phyloP scores from a whole-genome alignment of 2,888 invertebrate species.

The Xanthia togata region DNA sequence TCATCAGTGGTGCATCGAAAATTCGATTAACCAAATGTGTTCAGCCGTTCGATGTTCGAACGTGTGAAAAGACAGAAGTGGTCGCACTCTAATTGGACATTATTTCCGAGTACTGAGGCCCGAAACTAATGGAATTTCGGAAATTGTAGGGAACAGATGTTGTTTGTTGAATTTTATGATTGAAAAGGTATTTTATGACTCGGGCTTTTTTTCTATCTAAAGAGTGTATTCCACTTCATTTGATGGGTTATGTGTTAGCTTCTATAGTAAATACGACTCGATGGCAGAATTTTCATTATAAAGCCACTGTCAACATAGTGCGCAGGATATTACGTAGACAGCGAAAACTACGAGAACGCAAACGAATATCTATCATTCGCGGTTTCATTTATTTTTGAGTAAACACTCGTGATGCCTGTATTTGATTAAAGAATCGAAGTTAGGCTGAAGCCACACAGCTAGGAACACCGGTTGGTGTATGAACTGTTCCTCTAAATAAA shows the following conservation, averaged over 20 bases:
- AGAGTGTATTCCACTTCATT: background rate
- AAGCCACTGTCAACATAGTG: constrained; percentile 19
- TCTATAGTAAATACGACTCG: background rate
- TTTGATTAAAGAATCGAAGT: background rate
- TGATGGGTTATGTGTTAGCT: no score
- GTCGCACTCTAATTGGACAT: constrained; percentile 41
- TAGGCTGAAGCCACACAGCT: background rate
- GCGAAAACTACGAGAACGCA: constrained; percentile 25
- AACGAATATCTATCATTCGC: constrained; percentile 10
- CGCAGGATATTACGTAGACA: constrained; percentile 53
- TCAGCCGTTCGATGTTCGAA: constrained; percentile 30
- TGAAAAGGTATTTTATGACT: constrained; percentile 32
- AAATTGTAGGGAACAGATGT: constrained; percentile 2
- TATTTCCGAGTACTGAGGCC: constrained; percentile 22
- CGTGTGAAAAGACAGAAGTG: constrained; percentile 49
- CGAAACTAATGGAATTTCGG: constrained; percentile 29
- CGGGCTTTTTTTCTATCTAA: background rate
- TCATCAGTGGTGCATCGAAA: constrained; percentile 45
- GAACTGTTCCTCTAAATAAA: background rate
- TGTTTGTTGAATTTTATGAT: constrained; percentile 29
- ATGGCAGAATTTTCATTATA: constrained; percentile 38
- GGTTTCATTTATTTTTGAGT: constrained; percentile 33
- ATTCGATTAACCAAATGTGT: constrained; percentile 59
- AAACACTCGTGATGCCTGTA: background rate
- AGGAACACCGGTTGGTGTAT: background rate